These are phyloP conservation scores for Drosophila pseudotakahashii DNA, from an alignment of 2,888 invertebrate genomes.

Conservation along the genomic window DNA sequence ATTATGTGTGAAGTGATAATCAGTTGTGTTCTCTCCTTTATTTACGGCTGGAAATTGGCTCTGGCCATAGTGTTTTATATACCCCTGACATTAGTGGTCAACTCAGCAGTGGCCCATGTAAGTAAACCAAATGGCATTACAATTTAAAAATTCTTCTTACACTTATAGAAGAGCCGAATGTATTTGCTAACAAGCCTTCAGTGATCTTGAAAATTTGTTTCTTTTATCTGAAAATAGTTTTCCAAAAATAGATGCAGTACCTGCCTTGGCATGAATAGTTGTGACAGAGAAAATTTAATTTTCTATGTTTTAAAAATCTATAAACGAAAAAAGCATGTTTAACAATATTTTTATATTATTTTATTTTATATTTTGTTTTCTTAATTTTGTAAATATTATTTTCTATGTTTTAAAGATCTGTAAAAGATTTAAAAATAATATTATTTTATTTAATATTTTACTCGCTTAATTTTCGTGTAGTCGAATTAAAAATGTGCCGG, in stretches of 20 bases:
- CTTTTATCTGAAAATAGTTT: slow-evolving; percentile 20
- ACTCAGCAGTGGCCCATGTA: slow-evolving; percentile 90
- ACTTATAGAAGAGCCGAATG: background rate
- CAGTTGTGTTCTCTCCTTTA: slow-evolving; percentile 87
- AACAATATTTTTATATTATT: background rate
- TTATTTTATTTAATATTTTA: no score
- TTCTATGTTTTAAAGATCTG: no score
- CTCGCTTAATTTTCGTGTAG: no score
- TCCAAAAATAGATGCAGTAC: slow-evolving; percentile 12
- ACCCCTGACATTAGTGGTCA: slow-evolving; percentile 90
- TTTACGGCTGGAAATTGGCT: slow-evolving; percentile 93
- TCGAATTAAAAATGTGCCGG: no score
- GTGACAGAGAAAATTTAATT: background rate
- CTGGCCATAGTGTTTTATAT: slow-evolving; percentile 90
- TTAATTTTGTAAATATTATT: no score
- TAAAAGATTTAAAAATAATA: no score
- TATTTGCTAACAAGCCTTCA: background rate
- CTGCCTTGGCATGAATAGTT: background rate
- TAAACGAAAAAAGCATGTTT: background rate
- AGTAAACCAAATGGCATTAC: slow-evolving; percentile 20
- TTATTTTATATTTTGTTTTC: background rate
- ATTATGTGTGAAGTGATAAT: slow-evolving; percentile 85
- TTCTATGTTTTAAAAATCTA: background rate
- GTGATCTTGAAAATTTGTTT: slow-evolving; percentile 22
- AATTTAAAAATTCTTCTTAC: no score